Conservation (phyloP, 2,888 invertebrate genomes). For the Hymenopus coronatus region DNA sequence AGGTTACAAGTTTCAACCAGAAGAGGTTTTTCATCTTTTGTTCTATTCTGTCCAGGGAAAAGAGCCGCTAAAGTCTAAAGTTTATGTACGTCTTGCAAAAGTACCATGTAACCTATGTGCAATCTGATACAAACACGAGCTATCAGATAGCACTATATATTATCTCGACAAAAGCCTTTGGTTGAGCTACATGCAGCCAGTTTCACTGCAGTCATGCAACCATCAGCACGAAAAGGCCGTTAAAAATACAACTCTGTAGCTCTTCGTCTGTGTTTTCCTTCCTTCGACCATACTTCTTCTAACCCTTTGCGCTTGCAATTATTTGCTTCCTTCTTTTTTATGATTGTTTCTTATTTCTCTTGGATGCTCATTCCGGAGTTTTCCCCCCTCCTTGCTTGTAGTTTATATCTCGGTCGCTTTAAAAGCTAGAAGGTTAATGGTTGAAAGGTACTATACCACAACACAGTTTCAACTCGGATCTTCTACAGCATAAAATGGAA, state of each 20-base stretch:
- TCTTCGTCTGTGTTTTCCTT: background rate
- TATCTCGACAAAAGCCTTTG: background rate
- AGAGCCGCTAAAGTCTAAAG: background rate
- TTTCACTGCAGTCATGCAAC: background rate
- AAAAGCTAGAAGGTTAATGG: background rate
- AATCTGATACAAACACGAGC: background rate
- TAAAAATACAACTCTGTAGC: background rate
- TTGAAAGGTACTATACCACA: background rate
- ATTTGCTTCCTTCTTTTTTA: background rate
- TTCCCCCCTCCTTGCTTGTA: background rate
- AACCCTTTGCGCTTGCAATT: background rate
- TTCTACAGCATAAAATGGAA: background rate
- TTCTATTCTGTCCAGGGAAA: background rate
- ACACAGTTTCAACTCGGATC: background rate
- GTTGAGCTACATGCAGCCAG: background rate
- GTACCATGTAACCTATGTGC: background rate
- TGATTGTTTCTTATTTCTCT: background rate
- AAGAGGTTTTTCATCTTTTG: background rate
- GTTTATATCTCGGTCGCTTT: background rate
- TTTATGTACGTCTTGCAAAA: background rate
- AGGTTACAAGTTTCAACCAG: background rate
- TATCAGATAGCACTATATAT: background rate
- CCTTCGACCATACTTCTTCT: background rate
- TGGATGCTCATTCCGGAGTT: background rate
- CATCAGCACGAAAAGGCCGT: background rate